Percentiles rank a stretch among this genome's conserved stretches.
Conservation (phyloP, 1,140 invertebrate species). For the Argopecten irradians region DNA sequence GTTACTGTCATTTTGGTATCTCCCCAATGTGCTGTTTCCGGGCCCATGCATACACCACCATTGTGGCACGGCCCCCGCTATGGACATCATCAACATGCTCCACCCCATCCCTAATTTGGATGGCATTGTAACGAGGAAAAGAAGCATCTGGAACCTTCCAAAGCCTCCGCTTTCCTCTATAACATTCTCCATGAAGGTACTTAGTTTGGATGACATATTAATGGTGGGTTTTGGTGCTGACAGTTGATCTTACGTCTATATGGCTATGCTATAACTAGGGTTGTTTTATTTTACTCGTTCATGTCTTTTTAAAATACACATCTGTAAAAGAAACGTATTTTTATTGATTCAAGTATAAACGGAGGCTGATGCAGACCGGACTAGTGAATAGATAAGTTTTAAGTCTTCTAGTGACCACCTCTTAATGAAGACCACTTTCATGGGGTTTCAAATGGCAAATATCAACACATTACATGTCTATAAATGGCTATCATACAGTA, state of each 20-base stretch:
- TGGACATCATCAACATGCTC: conserved; percentile 59
- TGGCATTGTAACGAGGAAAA: conserved; percentile 28
- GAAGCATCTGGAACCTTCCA: conserved; percentile 44
- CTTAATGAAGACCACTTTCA: too few relatives aligned
- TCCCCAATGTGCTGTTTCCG: neutral
- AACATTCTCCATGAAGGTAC: conserved; percentile 38
- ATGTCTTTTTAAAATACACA: neutral
- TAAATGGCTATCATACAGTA: too few relatives aligned
- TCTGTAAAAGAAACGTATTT: neutral
- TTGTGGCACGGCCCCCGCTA: conserved; percentile 50
- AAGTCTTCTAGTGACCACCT: too few relatives aligned
- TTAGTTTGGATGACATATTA: conserved; percentile 10
- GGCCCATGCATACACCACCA: conserved; percentile 48
- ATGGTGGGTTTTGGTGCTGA: neutral
- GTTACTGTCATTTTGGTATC: neutral
- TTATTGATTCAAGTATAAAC: too few relatives aligned
- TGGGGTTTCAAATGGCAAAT: too few relatives aligned
- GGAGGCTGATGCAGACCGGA: too few relatives aligned
- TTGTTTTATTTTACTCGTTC: neutral
- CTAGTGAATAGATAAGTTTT: too few relatives aligned
- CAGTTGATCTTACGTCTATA: neutral
- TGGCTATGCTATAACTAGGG: too few relatives aligned
- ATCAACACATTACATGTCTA: too few relatives aligned
- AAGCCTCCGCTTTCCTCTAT: conserved; percentile 46
- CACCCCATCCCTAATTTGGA: conserved; percentile 27